Base-by-base conservation (phyloP, 2,888 invertebrate species). In the Pseudococcus longispinus region DNA sequence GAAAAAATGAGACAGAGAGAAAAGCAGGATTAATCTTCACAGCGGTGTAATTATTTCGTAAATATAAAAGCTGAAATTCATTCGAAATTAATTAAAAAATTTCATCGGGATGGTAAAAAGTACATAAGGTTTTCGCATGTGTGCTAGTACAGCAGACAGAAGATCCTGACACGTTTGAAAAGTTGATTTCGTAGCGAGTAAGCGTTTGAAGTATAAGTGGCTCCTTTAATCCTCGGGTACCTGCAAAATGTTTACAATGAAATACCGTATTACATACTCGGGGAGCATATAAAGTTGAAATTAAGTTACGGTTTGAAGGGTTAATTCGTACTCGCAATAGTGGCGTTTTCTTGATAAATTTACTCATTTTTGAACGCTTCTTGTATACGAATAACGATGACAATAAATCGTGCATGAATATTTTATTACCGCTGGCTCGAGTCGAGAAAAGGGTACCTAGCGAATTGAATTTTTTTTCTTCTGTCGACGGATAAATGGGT, bases 151-250 rank as follows among this genome's bases (percentile, higher is more conserved):
- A n/a, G n/a, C n/a, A n/a, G n/a, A 11, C 11, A 60, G 23, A 70
- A 70, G 70, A 70, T 70, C 70, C 70, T 70, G 32, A 70, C 70
- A 70, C 70, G 70, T 70, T 70, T 29, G 70, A 29, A 70, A 70
- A 70, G 70, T 70, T 70, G 70, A 70, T 70, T 29, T 70, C 29
- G 60, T 60, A 60, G 70, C 29, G 70, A 70, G 70, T 70, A 70
- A 70, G 29, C 70, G 70, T 70, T 70, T 70, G 70, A 70, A 70
- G 70, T 29, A 70, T 70, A 29, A 70, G 70, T 70, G 70, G 70
- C 29, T 70, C 29, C 70, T 70, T 60, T 70, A 70, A 70, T 70
- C 70, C n/a, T n/a, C 70, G 70, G 70, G 70, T 70, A 70, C 37
- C 37, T 37, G 37, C 29, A 29, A 70, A 29, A 70, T 70, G 70